phyloP scores from a whole-genome alignment of 2,888 invertebrate species.

The Isoperla grammatica region DNA sequence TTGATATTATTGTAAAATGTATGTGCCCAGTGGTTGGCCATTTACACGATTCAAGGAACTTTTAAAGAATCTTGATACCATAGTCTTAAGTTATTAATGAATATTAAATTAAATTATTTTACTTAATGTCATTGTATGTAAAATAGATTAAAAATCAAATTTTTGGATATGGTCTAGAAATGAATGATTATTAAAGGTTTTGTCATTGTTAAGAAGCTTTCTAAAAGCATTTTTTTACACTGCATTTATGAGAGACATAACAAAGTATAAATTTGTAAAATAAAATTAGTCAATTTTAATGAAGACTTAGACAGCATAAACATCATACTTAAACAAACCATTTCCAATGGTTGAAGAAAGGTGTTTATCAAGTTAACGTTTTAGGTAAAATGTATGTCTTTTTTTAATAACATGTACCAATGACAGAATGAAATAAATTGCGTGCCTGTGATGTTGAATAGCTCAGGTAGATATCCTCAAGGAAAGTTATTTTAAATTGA shows the following conservation, averaged over 20 bases:
- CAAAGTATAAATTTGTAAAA: not conserved
- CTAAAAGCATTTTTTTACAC: slow-evolving; percentile 14
- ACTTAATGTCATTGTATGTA: slow-evolving; percentile 1
- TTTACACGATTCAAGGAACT: not conserved
- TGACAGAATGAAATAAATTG: not conserved
- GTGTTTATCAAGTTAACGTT: not conserved
- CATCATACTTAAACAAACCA: not conserved
- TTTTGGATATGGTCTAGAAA: not conserved
- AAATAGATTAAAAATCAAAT: not conserved
- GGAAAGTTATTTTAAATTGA: too few relatives aligned
- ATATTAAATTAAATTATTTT: not conserved
- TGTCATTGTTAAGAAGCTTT: not conserved
- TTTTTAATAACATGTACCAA: not conserved
- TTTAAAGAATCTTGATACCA: slow-evolving; percentile 1
- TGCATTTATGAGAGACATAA: slow-evolving; percentile 6
- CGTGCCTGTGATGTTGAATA: slow-evolving; percentile 15
- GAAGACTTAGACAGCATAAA: not conserved
- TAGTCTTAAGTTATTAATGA: not conserved
- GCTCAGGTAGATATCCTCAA: slow-evolving; percentile 12
- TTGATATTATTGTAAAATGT: too few relatives aligned
- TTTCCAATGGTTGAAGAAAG: not conserved
- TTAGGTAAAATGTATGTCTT: slow-evolving; percentile 5
- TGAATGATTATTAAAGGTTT: slow-evolving; percentile 1
- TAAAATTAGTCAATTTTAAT: slow-evolving; percentile 1
- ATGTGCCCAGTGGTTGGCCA: not conserved